Conservation (phyloP, 1,140 invertebrate genomes). For the Microplitis mediator region DNA sequence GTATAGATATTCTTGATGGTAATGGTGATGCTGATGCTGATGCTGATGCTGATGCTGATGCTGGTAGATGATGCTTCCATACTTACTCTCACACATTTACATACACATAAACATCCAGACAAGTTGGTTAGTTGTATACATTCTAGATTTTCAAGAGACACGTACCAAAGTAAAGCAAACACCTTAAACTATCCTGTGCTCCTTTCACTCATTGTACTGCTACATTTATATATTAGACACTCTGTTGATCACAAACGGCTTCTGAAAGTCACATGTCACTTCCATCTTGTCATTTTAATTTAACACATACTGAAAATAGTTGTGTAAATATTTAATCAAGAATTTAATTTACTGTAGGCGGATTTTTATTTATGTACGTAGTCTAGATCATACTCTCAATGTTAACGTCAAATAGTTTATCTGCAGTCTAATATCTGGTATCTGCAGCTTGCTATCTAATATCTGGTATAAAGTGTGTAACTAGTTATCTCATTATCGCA, state of each 20-base stretch:
- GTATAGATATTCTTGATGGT: background rate
- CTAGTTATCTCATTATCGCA: too few species aligned
- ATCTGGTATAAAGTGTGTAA: too few species aligned
- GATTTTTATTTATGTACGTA: too few species aligned
- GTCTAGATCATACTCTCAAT: too few species aligned
- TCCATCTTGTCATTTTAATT: slow-evolving; percentile 10
- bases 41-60: too few species aligned
- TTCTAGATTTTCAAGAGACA: slow-evolving; percentile 23
- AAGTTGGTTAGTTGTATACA: background rate
- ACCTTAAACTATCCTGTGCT: background rate
- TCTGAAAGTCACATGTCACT: slow-evolving; percentile 1
- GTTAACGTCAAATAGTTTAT: too few species aligned
- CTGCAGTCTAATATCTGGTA: too few species aligned
- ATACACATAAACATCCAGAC: background rate
- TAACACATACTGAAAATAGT: background rate
- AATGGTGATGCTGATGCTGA: too few species aligned
- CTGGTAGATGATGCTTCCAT: too few species aligned
- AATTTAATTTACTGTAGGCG: background rate
- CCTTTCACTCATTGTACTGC: slow-evolving; percentile 16
- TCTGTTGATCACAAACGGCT: slow-evolving; percentile 1
- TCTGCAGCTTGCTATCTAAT: too few species aligned
- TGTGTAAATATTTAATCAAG: background rate
- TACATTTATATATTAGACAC: background rate
- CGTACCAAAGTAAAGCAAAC: slow-evolving; percentile 17
- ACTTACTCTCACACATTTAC: too few species aligned